Conservation (phyloP, 2,888 invertebrate genomes). For the Pristionchus entomophagus region DNA sequence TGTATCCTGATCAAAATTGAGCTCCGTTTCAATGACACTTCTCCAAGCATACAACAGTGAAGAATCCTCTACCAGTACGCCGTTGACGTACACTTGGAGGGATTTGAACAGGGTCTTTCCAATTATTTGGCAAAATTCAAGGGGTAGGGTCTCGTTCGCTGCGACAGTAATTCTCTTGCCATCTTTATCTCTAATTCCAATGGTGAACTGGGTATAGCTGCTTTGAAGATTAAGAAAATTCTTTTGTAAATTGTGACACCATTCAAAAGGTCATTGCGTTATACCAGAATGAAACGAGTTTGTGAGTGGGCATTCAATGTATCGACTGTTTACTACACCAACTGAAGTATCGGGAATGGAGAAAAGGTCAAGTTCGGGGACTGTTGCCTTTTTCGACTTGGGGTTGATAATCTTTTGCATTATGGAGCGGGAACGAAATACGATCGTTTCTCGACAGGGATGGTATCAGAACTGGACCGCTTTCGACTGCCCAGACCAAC, state of each 20-base stretch:
- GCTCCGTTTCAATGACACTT: constrained; percentile 1
- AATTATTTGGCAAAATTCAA: background rate
- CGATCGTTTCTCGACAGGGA: background rate
- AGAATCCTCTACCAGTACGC: background rate
- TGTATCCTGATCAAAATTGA: background rate
- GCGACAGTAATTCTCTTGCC: background rate
- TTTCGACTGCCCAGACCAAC: background rate
- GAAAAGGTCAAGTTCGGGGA: constrained; percentile 42
- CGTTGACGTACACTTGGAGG: background rate
- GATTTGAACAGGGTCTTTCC: constrained; percentile 23
- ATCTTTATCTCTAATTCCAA: background rate
- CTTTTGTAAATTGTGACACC: background rate
- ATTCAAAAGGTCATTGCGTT: constrained; percentile 20
- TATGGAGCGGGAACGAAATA: background rate
- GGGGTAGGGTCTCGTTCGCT: background rate
- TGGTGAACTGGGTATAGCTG: background rate
- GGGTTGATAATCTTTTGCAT: constrained; percentile 26
- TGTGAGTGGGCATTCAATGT: background rate
- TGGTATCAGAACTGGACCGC: no score
- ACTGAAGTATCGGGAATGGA: constrained; percentile 36
- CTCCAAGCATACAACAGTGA: constrained; percentile 5
- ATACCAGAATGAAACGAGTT: background rate
- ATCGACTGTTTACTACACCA: background rate
- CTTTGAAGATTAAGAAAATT: background rate
- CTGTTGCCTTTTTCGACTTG: background rate